Percentiles rank a stretch among this genome's conserved stretches.
Evolutionary conservation across 1,140 invertebrate species (phyloP).

Genomic region (Drosophila kohkoa): DNA sequence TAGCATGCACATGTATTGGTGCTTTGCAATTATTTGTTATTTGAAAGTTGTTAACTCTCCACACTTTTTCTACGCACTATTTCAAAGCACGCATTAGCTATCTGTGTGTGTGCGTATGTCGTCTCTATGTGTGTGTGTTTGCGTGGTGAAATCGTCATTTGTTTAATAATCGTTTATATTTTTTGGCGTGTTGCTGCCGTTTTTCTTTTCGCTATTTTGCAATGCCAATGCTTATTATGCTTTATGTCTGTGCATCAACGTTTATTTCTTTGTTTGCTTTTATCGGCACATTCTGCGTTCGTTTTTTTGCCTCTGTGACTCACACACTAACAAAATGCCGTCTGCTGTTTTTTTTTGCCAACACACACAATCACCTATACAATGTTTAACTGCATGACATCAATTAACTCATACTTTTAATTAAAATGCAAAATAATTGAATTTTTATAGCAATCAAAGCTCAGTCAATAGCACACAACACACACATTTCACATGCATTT

Average conservation of each 20-base stretch:
- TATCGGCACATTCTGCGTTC: conserved; percentile 56
- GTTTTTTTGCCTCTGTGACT: conserved; percentile 51
- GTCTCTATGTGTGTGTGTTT: conserved; percentile 14
- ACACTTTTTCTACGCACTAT: conserved; percentile 39
- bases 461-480: conserved; percentile 29
- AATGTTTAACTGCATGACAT: conserved; percentile 32
- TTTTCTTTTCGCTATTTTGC: conserved; percentile 39
- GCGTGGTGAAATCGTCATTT: conserved; percentile 54
- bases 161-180: conserved; percentile 55
- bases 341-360: conserved; percentile 23
- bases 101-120: background rate
- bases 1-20: conserved; percentile 1
- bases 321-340: conserved; percentile 56
- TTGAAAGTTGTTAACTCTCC: conserved; percentile 17
- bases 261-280: conserved; percentile 80
- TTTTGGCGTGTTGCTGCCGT: conserved; percentile 27
- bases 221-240: conserved; percentile 57
- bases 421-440: conserved; percentile 75
- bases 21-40: conserved; percentile 34
- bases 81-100: background rate
- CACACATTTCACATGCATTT: conserved; percentile 37
- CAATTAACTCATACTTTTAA: conserved; percentile 71
- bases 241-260: conserved; percentile 55
- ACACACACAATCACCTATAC: conserved; percentile 22
- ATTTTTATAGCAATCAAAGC: conserved; percentile 62